Evolutionary conservation across 1,140 invertebrate species (phyloP).

Genomic region (Drosophila erecta): DNA sequence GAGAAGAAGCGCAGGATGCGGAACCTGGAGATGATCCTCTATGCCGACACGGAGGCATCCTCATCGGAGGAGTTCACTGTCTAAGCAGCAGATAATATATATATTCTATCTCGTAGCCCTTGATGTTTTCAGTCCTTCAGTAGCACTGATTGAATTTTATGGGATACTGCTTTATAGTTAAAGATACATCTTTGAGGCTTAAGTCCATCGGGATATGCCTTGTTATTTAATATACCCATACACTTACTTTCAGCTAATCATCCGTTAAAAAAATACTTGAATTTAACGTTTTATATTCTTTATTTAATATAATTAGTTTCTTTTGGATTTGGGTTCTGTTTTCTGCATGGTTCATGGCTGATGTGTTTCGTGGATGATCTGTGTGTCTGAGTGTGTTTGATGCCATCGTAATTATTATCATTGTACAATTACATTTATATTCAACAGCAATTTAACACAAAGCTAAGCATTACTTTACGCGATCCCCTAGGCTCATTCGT

Average conservation of each 20-base stretch:
- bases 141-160: too few relatives aligned
- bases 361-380: conserved; percentile 43
- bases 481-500: conserved; percentile 38
- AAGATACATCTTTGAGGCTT: too few relatives aligned
- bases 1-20: conserved; percentile 79
- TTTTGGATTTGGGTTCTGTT: conserved; percentile 64
- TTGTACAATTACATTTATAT: conserved; percentile 84
- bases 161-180: too few relatives aligned
- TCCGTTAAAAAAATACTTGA: neutral
- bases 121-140: too few relatives aligned
- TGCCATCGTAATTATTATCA: conserved; percentile 72
- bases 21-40: conserved; percentile 8
- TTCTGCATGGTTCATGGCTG: conserved; percentile 38
- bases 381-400: conserved; percentile 42
- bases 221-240: too few relatives aligned
- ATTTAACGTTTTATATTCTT: conserved; percentile 75
- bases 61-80: conserved; percentile 4
- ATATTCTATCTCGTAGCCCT: too few relatives aligned
- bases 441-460: conserved; percentile 85
- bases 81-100: neutral
- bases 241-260: neutral
- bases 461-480: conserved; percentile 79
- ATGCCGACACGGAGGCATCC: neutral
- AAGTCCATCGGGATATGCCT: too few relatives aligned
- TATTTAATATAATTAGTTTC: conserved; percentile 75